Conservation (phyloP, 2,797 vertebrate species). For the Sebastes taczanowskii region DNA sequence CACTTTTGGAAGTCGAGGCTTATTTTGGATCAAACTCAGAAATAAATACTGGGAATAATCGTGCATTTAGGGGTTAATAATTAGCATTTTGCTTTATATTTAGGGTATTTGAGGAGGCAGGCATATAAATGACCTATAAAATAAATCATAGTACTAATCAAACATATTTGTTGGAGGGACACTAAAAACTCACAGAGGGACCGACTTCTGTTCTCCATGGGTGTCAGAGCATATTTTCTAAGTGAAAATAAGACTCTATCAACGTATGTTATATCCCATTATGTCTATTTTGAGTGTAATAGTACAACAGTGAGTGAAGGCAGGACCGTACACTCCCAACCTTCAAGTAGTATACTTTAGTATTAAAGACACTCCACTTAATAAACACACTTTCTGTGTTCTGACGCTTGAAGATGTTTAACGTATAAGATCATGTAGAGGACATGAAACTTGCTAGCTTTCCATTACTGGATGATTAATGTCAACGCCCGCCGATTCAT, state of each 20-base stretch:
- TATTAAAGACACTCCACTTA: background rate
- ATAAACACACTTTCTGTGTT: background rate
- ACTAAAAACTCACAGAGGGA: background rate
- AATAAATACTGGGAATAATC: background rate
- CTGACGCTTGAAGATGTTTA: background rate
- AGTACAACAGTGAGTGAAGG: background rate
- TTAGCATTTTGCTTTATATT: background rate
- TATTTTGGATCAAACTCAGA: too few relatives aligned
- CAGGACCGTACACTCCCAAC: background rate
- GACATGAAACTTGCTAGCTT: background rate
- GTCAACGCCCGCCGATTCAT: background rate
- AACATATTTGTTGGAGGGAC: background rate
- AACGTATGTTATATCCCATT: background rate
- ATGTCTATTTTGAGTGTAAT: background rate
- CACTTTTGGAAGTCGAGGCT: too few relatives aligned
- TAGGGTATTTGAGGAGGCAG: background rate
- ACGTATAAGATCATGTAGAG: background rate
- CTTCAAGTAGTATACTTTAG: background rate
- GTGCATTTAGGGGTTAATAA: background rate
- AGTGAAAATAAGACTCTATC: background rate
- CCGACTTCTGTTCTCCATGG: rapidly evolving
- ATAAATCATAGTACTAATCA: background rate
- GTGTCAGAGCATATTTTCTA: background rate
- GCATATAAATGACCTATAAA: background rate
- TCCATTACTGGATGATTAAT: background rate